Base-by-base conservation (phyloP, 1,140 invertebrate genomes). In the Artemia franciscana region DNA sequence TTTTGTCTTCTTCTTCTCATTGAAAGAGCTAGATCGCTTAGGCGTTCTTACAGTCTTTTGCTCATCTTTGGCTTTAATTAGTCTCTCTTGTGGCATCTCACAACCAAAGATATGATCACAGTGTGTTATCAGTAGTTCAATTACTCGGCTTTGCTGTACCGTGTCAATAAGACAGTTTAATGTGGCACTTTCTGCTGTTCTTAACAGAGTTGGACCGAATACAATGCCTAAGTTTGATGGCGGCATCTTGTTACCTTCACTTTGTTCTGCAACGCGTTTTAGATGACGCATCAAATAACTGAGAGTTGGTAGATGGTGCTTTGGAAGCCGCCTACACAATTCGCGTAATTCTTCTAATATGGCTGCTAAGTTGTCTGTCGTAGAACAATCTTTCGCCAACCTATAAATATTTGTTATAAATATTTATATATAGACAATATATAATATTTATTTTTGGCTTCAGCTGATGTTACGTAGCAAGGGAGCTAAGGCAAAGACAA, bases 181-280 rank as follows among this genome's bases (percentile, higher is more conserved):
- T 1, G 77, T 77, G 4, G 77, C 75, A 26, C 71, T 72, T 67
- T 80, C 77, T 28, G 69, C 69, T 25, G 76, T 76, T 65, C 77
- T 67, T 5, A 81, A 70, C 26, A 81, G 66, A 9, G 79, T 81
- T 59, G 79, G 79, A 59, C 78, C 79, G 73, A 81, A 81, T 9
- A 81, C 78, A 64, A 80, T 80, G 3, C 78, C 78, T 27, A 81
- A 69, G 67, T 81, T 81, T 63, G 73, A 77, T 2, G 79, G 68
- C 24, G 74, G 77, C 79, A 81, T 81, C 63, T 79, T 78, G 66
- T 81, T 81, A 5, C 70, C 63, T 25, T 74, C 71, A n/a, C 70
- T 61, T 28, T 71, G 63, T 21, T 60, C 58, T 4, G 69, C 64
- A 18, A 74, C 68, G 69, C 73, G 71, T 57, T 75, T 67, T 63